Base-by-base conservation (phyloP, 2,113 vertebrate genomes). In the Bubo scandiacus region DNA sequence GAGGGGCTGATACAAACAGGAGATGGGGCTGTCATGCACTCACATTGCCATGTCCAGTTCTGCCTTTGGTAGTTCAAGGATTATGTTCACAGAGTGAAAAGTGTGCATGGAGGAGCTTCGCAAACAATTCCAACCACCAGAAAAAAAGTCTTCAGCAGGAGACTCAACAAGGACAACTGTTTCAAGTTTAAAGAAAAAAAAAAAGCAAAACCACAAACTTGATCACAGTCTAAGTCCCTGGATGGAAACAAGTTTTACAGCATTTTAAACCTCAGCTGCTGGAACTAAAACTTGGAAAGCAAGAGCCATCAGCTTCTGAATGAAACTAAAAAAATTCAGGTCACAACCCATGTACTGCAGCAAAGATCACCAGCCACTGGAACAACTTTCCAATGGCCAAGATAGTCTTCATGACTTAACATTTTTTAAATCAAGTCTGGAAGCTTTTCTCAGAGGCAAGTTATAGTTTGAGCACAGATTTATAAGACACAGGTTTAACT, bases 371-470 rank as follows among this genome's bases (percentile, higher is more conserved):
- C 67, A 86, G 38, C 6, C 29, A 49, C 49, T 38, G 19, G 34
- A 80, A 77, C 21, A 88, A 38, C 45, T 47, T 34, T 15, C 2
- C 0, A 0, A 88, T 20, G 55, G 23, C n/a, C 55, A 43, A 38
- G 22, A 62, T 0, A 68, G 29, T 30, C 7, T 73, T 73, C 26
- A 25, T n/a, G 34, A 65, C 30, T 20, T 42, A 49, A 0, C 3
- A 2, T 21, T 62, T 61, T 67, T 90, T 1, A 42, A 88, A 71
- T 58, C 15, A 51, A 67, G 38, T 66, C 63, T 74, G 17, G 15
- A 86, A 73, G 17, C 7, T 72, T 77, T 85, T 29, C 29, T 43
- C 63, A 20, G n/a, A 90, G 67, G 49, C 10, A 80, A 85, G 54
- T 57, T 71, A 36, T 4, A 25, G 9, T n/a, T 61, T 65, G 18